Base-by-base conservation (phyloP, 92 coral and sea anemone genomes). In the Porites divaricata region DNA sequence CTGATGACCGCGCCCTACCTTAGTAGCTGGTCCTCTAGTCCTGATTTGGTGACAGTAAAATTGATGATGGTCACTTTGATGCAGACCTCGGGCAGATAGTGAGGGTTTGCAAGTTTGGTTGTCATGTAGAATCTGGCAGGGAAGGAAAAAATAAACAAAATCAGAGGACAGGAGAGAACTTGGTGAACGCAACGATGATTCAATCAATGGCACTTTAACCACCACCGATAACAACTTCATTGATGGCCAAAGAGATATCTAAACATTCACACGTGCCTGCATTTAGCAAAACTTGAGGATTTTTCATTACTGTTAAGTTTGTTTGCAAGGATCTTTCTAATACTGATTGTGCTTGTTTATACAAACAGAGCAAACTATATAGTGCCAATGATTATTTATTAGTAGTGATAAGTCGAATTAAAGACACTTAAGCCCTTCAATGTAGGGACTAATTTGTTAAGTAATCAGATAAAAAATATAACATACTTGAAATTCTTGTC, bases 21-120 rank as follows among this genome's bases (percentile, higher is more conserved):
- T 35, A 97, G 86, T 68, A 97, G 89, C 79, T 97, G 99, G 63
- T 97, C 99, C 83, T 97, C 99, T 12, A 97, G 92, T 41, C 99
- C 99, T 57, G 99, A 97, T 81, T 89, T 95, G 63, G 99, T 97
- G n/a, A 97, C 99, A 58, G 99, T 97, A 78, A 97, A 97, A 90
- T 97, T 97, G 21, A 97, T 97, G 88, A 97, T 97, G 63, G 99
- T 97, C 20, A 97, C 99, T 75, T 97, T 97, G 86, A 97, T 97
- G 86, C 99, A 97, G 23, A 97, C 98, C 22, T 97, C 99, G 2
- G 99, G 99, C 22, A 97, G 91, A 77, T 97, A 97, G 67, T 97
- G 99, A 53, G 99, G 99, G 74, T 97, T 97, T 48, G 99, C 92
- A 80, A 97, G 88, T 82, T 97, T 97, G 77, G 98, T 97, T 1